Evolutionary conservation across 2,113 vertebrate species (phyloP), one percentile per base, ranked within the genome.

Genomic region (Gobio gobio): DNA sequence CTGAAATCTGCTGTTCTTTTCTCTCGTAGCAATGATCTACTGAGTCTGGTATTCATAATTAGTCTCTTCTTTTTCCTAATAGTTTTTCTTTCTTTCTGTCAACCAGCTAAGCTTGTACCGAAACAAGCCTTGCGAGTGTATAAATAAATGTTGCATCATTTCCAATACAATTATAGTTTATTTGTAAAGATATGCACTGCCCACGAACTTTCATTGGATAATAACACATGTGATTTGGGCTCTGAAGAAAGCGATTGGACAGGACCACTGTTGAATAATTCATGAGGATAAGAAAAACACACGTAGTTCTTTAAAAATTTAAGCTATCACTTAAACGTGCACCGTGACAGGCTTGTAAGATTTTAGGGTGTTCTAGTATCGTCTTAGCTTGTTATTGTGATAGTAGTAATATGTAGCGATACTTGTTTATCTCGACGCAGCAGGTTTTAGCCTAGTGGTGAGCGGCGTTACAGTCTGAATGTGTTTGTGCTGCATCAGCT

Each of bases 401-500:
- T 40, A 40, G 3, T 29, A 40, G 49, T 82, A 58, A 72, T 20
- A 72, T 82, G 79, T 82, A 54, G 79, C 9, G 20, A 33, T 43
- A 56, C 49, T 43, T 56, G 81, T 83, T 18, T 73, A 70, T 83
- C 47, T 56, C 81, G 24, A 20, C 33, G 14, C 20, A 40, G 66
- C 49, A 26, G 43, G 45, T 45, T 82, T 82, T 83, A 83, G 13
- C 49, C 80, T 58, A 83, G 64, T n/a, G 81, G 49, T 72, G 66
- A 73, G 66, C 47, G 81, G 33, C 22, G 49, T 83, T 43, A 72
- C 81, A 20, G 26, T 58, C 29, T 82, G 80, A 72, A 82, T 82
- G 80, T 72, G 80, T 82, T 73, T 73, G 79, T 82, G 81, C 81
- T 83, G 64, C 18, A 83, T 83, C 81, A 73, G 81, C 64, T 72